A percentile compares a stretch with the other conserved stretches of the same genome.
Evolutionary conservation across 2,113 vertebrate species (phyloP).

Genomic region (Gambusia affinis): DNA sequence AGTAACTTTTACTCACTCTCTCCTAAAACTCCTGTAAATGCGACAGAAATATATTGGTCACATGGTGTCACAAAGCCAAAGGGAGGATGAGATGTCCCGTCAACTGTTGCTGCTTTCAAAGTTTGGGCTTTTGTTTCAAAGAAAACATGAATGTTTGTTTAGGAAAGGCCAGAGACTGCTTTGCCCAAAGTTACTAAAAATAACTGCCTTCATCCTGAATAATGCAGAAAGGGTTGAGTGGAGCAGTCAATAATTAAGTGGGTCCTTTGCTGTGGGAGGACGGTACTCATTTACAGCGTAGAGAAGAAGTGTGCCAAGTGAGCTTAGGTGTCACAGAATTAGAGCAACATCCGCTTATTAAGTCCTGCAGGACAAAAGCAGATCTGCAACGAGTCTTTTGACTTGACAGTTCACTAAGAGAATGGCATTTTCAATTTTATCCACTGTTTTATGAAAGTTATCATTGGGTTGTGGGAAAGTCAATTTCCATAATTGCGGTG

Average conservation of each 20-base stretch:
- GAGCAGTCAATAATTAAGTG: slow-evolving; percentile 86
- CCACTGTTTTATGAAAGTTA: not conserved
- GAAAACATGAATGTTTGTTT: slow-evolving; percentile 70
- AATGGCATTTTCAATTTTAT: not conserved
- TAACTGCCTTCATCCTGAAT: slow-evolving; percentile 80
- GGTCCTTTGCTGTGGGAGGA: slow-evolving; percentile 79
- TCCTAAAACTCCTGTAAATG: slow-evolving; percentile 17
- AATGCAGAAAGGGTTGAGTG: slow-evolving; percentile 81
- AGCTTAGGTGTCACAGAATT: slow-evolving; percentile 53
- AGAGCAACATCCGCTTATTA: slow-evolving; percentile 42
- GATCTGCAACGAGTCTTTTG: not conserved
- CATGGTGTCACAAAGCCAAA: not conserved
- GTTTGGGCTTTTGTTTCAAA: not conserved
- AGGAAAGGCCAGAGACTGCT: slow-evolving; percentile 46
- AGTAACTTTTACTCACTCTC: slow-evolving; percentile 8
- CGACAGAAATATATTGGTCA: slow-evolving; percentile 8
- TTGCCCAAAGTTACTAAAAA: slow-evolving; percentile 80
- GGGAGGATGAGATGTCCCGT: too few species aligned
- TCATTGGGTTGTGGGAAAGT: too few species aligned
- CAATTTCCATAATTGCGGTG: too few species aligned
- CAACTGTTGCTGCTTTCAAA: not conserved
- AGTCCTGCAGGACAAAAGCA: not conserved
- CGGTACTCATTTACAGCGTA: slow-evolving; percentile 70
- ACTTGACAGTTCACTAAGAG: not conserved
- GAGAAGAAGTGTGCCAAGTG: slow-evolving; percentile 54